Base-by-base conservation (phyloP, 2,888 invertebrate genomes). In the Macrophya alboannulata region DNA sequence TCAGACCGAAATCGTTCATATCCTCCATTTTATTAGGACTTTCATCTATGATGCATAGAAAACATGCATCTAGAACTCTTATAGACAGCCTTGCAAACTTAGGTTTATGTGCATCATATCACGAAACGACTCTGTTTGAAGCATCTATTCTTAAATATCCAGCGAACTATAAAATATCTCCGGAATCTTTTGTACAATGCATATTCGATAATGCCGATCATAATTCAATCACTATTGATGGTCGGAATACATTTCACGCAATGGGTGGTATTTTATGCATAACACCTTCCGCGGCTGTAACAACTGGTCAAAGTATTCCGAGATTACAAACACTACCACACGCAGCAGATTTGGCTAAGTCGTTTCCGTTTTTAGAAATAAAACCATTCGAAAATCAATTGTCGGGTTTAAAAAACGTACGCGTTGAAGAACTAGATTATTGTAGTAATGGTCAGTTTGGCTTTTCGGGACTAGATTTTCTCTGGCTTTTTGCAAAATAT, bases 231-330 rank as follows among this genome's bases (percentile, higher is more conserved):
- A 84, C 84, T 48, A 84, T 84, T 31, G 84, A 84, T 76, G 84
- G 84, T 37, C 15, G 17, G 17, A 74, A 84, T 45, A 84, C 84
- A 45, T 76, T 84, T 51, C 84, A 84, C 59, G 84, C 84, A 48
- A 84, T 84, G 84, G 84, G 84, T 76, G 84, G 84, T 10, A 84
- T 84, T 40, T n/a, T 43, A 59, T 25, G 43, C 43, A 72, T 84
- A n/a, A 84, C 84, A 43, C 72, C 84, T 65, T 51, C 51, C 51
- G 6, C 51, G 51, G 51, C 51, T 51, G 51, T 51, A 51, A 51
- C 51, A 51, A 51, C 51, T 51, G 0, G 51, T 51, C 51, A 51
- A 51, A 51, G 51, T 51, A 51, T 51, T 51, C 51, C 51, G 51
- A 51, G 51, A 51, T 17, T 51, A 51, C 51, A 51, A 17, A 51